A percentile compares a stretch with the other conserved stretches of the same genome.
Conservation (phyloP, 64 coral and sea anemone species). For the Trachythela sp. region DNA sequence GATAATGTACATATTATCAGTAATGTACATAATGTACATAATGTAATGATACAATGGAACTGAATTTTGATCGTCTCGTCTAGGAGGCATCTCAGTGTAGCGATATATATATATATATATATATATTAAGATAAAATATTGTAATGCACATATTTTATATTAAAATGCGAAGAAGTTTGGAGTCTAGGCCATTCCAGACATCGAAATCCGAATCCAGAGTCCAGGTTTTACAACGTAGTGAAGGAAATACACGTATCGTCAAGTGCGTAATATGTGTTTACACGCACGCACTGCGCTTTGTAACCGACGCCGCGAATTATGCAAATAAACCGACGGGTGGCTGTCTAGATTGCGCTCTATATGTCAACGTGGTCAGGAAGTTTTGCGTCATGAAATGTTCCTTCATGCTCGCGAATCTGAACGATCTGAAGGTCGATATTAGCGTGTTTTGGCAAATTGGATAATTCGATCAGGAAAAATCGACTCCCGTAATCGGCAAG, state of each 20-base stretch:
- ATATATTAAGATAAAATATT: too few species aligned
- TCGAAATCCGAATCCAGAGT: background rate
- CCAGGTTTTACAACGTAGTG: background rate
- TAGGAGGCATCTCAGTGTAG: too few species aligned
- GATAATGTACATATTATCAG: too few species aligned
- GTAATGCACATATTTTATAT: too few species aligned
- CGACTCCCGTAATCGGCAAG: background rate
- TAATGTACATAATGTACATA: too few species aligned
- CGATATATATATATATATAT: too few species aligned
- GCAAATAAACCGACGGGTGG: background rate
- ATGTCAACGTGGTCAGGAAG: background rate
- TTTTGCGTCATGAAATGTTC: background rate
- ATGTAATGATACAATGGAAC: too few species aligned
- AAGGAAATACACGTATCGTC: background rate
- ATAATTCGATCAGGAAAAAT: background rate
- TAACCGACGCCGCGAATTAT: background rate
- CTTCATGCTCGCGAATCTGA: background rate
- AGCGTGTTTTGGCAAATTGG: background rate
- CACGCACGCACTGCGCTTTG: background rate
- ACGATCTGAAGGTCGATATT: background rate
- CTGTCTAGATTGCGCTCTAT: background rate
- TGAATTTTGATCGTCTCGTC: too few species aligned
- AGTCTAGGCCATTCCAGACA: background rate
- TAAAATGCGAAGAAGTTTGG: too few species aligned
- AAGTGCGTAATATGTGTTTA: background rate